A percentile compares a stretch with the other conserved stretches of the same genome.
Conservation (phyloP, 2,888 invertebrate genomes). For the Shargacucullia verbasci region DNA sequence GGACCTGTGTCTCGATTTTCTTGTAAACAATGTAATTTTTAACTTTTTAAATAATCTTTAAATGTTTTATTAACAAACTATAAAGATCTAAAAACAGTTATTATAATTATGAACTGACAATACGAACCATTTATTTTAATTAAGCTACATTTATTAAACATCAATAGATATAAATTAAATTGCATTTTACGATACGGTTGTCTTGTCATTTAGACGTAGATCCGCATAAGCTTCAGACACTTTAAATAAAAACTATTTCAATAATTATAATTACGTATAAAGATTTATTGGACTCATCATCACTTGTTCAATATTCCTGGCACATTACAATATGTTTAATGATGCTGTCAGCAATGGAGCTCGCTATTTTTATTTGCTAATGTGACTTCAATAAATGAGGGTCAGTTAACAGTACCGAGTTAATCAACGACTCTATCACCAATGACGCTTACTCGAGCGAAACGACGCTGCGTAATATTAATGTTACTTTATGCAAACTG, state of each 20-base stretch:
- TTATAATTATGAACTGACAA: conserved; percentile 13
- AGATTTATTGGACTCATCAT: not conserved
- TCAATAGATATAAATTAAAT: conserved; percentile 20
- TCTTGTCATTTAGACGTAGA: conserved; percentile 15
- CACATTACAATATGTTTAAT: conserved; percentile 29
- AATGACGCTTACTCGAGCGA: conserved; percentile 64
- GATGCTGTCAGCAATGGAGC: conserved; percentile 23
- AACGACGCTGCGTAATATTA: conserved; percentile 51
- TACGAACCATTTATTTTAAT: conserved; percentile 19
- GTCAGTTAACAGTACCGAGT: conserved; percentile 75
- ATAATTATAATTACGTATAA: not conserved
- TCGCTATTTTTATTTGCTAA: conserved; percentile 61
- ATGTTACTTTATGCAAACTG: conserved; percentile 61
- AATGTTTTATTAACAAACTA: not conserved
- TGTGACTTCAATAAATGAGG: conserved; percentile 61
- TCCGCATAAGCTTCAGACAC: not conserved
- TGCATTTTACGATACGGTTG: conserved; percentile 13
- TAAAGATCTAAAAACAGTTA: not conserved
- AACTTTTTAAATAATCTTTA: conserved; percentile 1
- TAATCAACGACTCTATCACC: conserved; percentile 65
- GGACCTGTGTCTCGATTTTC: conserved; percentile 87
- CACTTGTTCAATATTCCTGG: conserved; percentile 5
- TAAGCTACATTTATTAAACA: conserved; percentile 36
- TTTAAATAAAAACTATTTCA: not conserved
- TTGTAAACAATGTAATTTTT: conserved; percentile 87